phyloP scores from a whole-genome alignment of 2,797 vertebrate genomes.

The Typhlichthys eigenmanni region DNA sequence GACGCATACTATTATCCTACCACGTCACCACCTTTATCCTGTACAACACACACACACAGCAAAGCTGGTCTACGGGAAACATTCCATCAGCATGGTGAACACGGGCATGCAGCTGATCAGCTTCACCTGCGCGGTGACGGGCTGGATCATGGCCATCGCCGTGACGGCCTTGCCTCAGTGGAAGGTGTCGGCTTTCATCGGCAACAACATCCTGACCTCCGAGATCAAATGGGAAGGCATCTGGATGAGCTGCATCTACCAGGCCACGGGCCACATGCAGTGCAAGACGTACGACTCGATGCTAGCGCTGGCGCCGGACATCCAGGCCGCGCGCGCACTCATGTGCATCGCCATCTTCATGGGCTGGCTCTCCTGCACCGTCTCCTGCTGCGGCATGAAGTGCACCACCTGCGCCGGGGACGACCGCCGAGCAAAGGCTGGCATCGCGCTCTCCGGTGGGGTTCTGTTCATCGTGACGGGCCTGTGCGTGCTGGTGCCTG shows the following conservation, averaged over 20 bases:
- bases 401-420: constrained; percentile 84
- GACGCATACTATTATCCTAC: too few relatives aligned
- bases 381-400: constrained; percentile 85
- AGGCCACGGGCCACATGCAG: constrained; percentile 83
- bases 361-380: constrained; percentile 84
- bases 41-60: neutral
- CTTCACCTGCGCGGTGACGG: constrained; percentile 81
- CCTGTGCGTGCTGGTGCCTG: constrained; percentile 77
- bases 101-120: constrained; percentile 83
- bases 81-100: constrained; percentile 73
- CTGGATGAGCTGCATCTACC: constrained; percentile 86
- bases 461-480: constrained; percentile 82
- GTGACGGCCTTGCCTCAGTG: constrained; percentile 83
- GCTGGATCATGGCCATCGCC: constrained; percentile 84
- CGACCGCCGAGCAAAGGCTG: constrained; percentile 80
- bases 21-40: too few relatives aligned
- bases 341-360: constrained; percentile 83
- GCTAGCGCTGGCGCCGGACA: constrained; percentile 78
- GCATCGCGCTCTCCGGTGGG: constrained; percentile 78
- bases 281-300: constrained; percentile 84
- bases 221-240: constrained; percentile 85
- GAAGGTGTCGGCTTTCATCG: constrained; percentile 84
- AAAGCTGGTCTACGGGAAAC: neutral
- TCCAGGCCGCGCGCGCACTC: constrained; percentile 81
- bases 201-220: constrained; percentile 80